Base-by-base conservation (phyloP, 1,140 invertebrate species). In the Ptiloglossa arizonensis region DNA sequence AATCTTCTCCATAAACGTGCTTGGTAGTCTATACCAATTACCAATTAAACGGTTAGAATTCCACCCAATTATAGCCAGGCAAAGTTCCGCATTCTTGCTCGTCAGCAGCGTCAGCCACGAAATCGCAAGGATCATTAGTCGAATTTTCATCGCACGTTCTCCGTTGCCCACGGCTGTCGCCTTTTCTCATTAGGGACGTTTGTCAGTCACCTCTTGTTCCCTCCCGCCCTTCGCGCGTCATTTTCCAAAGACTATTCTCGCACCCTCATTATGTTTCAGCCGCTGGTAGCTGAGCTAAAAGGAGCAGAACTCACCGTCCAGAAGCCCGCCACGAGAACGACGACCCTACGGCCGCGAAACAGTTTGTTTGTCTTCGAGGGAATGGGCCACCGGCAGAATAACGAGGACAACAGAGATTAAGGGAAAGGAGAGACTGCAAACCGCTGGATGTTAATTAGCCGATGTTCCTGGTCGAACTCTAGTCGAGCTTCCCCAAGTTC, bases 171-270 rank as follows among this genome's bases (percentile, higher is more conserved):
- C 57, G 35, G 52, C 48, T 29, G 32, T 44, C 32, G 57, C 46
- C 19, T 44, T 60, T 32, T 76, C 87, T 90, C 89, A 90, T 90
- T 90, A 90, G 87, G 46, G 79, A 80, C 75, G 78, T 89, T 86
- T 69, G 89, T 90, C 89, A 89, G 87, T 90, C 87, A 87, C 73
- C 84, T 89, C 73, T 63, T 19, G 71, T 11, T n/a, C 29, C 50
- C 52, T 22, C 67, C 15, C 27, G 15, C 35, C 44, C 75, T 60
- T 59, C 77, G 63, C 77, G 13, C 78, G 75, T 84, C 81, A 86
- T 82, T 88, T 86, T 86, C 75, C 80, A 74, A 79, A 67, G 63
- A 80, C 86, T 89, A 90, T 87, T 90, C 88, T 87, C 71, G 83
- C 83, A 68, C 69, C 77, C 86, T 86, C 83, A 82, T 88, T 89